Evolutionary conservation across 1,140 invertebrate genomes (phyloP).

Genomic region (Leptoteleia sp.): DNA sequence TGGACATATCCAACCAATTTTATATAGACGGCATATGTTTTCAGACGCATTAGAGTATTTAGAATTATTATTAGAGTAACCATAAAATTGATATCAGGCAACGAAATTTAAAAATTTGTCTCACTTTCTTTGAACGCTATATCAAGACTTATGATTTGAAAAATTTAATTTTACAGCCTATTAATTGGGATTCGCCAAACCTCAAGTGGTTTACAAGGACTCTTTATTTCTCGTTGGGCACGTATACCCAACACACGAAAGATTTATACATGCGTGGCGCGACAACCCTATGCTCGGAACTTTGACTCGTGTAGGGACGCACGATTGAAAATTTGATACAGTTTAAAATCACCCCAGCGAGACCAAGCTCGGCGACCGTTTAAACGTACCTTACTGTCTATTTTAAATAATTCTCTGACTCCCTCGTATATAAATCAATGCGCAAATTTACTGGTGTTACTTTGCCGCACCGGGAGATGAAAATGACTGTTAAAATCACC

Average conservation of each 20-base stretch:
- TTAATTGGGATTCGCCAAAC: slow-evolving; percentile 41
- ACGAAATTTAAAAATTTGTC: too few species aligned
- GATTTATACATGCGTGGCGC: slow-evolving; percentile 50
- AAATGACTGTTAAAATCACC: slow-evolving; percentile 40
- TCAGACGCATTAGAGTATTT: too few species aligned
- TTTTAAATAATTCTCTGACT: slow-evolving; percentile 73
- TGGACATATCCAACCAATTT: too few species aligned
- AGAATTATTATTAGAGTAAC: too few species aligned
- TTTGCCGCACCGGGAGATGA: not conserved
- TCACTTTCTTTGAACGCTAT: too few species aligned
- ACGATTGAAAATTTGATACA: slow-evolving; percentile 76
- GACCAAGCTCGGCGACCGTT: slow-evolving; percentile 72
- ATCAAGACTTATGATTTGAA: too few species aligned
- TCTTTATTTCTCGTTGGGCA: slow-evolving; percentile 55
- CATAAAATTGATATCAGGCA: too few species aligned
- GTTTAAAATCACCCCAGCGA: slow-evolving; percentile 71
- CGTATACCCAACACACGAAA: slow-evolving; percentile 37
- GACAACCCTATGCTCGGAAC: slow-evolving; percentile 55
- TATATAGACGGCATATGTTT: too few species aligned
- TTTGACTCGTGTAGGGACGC: slow-evolving; percentile 63
- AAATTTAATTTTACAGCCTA: slow-evolving; percentile 4
- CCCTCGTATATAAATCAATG: slow-evolving; percentile 62
- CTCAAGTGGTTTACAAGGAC: slow-evolving; percentile 45
- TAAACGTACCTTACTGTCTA: slow-evolving; percentile 74
- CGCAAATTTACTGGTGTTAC: slow-evolving; percentile 45